phyloP scores from a whole-genome alignment of 2,113 vertebrate species.

The Hippocampus barbouri region DNA sequence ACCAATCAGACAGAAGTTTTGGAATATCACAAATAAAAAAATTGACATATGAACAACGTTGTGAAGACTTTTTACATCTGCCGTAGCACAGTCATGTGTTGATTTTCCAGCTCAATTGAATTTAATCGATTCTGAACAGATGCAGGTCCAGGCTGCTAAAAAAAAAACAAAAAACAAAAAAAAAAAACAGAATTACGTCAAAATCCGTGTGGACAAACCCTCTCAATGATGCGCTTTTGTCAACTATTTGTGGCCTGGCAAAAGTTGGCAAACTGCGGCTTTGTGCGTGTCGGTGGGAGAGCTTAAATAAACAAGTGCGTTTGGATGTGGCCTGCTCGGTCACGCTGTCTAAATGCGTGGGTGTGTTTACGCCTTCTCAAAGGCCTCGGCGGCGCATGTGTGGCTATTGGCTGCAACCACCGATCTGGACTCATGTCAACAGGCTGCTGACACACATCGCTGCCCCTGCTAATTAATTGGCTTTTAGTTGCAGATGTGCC shows the following conservation, averaged over 20 bases:
- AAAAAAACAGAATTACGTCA: slow-evolving; percentile 10
- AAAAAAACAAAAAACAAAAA: slow-evolving; percentile 13
- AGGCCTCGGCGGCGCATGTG: slow-evolving; percentile 38
- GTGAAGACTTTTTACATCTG: slow-evolving; percentile 1
- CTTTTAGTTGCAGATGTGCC: slow-evolving; percentile 74
- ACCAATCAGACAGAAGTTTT: too few species aligned
- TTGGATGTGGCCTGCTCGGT: slow-evolving; percentile 12
- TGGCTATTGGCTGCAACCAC: slow-evolving; percentile 61
- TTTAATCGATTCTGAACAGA: slow-evolving; percentile 38
- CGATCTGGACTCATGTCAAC: slow-evolving; percentile 76
- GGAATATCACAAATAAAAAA: too few species aligned
- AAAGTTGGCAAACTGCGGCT: background rate
- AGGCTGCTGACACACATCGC: slow-evolving; percentile 75
- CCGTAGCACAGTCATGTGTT: slow-evolving; percentile 42
- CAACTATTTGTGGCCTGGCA: background rate
- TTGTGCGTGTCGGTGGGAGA: background rate
- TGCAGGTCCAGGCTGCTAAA: slow-evolving; percentile 15
- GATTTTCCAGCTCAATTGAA: slow-evolving; percentile 54
- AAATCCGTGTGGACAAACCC: slow-evolving; percentile 19
- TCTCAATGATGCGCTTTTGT: slow-evolving; percentile 14
- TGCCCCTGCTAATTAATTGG: slow-evolving; percentile 77
- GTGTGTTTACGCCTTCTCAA: slow-evolving; percentile 21
- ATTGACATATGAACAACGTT: background rate
- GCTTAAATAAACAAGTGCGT: slow-evolving; percentile 9
- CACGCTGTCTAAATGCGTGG: slow-evolving; percentile 16